Conservation (phyloP, 2,888 invertebrate species). For the Aethes cnicana region DNA sequence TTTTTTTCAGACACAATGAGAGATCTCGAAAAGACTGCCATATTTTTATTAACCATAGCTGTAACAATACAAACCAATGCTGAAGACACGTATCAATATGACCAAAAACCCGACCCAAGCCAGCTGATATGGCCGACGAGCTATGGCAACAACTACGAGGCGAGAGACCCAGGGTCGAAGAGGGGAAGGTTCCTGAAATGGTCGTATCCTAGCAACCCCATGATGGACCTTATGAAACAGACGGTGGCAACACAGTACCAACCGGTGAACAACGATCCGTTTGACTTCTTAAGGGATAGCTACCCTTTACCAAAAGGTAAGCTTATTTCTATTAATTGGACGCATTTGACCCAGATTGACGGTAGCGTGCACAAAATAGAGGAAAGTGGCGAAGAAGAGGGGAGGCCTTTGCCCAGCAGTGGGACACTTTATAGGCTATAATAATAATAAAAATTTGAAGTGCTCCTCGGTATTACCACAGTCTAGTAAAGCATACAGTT, state of each 20-base stretch:
- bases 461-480: too few species aligned
- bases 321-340: too few species aligned
- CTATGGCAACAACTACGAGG: too few species aligned
- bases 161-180: too few species aligned
- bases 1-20: conserved; percentile 51
- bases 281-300: conserved; percentile 67
- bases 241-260: conserved; percentile 54
- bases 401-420: too few species aligned
- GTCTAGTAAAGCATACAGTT: too few species aligned
- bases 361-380: too few species aligned
- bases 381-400: too few species aligned
- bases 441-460: too few species aligned
- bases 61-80: conserved; percentile 39
- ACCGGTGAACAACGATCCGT: conserved; percentile 61
- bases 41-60: conserved; percentile 38
- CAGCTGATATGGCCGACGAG: conserved; percentile 10
- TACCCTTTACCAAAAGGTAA: conserved; percentile 74
- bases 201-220: conserved; percentile 62
- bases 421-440: too few species aligned
- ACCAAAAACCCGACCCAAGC: conserved; percentile 20
- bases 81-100: conserved; percentile 45
- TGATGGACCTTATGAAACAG: conserved; percentile 69
- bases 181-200: conserved; percentile 54
- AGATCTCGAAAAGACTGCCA: conserved; percentile 37
- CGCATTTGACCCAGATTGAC: too few species aligned